Evolutionary conservation across 64 coral and sea anemone species (phyloP).

Genomic region (Porites lutea): DNA sequence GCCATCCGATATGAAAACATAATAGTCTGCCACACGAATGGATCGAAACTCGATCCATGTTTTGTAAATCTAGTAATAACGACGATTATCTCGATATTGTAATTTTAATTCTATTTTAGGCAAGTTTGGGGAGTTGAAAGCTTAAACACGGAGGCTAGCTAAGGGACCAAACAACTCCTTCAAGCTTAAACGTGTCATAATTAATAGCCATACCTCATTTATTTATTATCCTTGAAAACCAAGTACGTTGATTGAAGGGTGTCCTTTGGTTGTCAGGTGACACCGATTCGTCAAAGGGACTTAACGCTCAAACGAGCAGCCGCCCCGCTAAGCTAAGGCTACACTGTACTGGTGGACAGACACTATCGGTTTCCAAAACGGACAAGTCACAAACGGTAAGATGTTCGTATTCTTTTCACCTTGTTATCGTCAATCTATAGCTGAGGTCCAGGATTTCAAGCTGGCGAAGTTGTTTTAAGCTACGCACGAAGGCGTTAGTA

Average conservation of each 20-base stretch:
- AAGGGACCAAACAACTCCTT: not conserved
- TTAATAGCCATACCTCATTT: conserved; percentile 31
- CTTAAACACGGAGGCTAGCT: not conserved
- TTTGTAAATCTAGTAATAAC: conserved; percentile 18
- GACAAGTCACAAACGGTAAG: conserved; percentile 48
- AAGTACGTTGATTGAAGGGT: conserved; percentile 54
- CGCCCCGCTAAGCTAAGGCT: conserved; percentile 32
- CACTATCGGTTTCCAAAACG: conserved; percentile 46
- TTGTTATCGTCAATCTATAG: conserved; percentile 48
- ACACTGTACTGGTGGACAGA: conserved; percentile 15
- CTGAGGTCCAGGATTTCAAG: not conserved
- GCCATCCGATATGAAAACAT: conserved; percentile 34
- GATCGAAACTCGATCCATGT: conserved; percentile 27
- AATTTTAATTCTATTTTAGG: conserved; percentile 6
- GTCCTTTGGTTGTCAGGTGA: conserved; percentile 51
- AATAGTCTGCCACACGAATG: conserved; percentile 1
- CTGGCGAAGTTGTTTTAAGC: not conserved
- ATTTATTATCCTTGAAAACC: conserved; percentile 38
- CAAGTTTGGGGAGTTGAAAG: conserved; percentile 4
- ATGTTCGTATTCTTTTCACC: conserved; percentile 48
- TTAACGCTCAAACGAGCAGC: conserved; percentile 34
- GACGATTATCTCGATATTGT: not conserved
- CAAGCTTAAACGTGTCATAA: conserved; percentile 35
- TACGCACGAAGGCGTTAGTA: not conserved
- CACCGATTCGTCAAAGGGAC: conserved; percentile 29